phyloP scores from a whole-genome alignment of 2,888 invertebrate genomes.

The Crioceris asparagi region DNA sequence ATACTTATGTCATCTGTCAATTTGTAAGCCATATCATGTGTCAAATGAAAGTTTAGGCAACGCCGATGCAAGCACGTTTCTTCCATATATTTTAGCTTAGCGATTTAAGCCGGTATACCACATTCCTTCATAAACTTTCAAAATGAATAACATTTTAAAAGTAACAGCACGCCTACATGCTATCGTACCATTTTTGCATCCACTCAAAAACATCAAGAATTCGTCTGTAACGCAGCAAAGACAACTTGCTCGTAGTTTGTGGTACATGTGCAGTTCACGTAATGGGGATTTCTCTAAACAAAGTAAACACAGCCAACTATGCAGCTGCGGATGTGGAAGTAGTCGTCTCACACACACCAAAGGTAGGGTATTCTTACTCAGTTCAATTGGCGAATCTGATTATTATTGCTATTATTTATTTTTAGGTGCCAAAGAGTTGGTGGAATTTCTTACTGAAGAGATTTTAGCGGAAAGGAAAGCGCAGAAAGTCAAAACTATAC shows the following conservation, averaged over 20 bases:
- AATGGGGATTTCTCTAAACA: conserved; percentile 34
- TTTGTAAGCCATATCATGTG: too few relatives aligned
- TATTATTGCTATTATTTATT: conserved; percentile 5
- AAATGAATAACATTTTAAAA: conserved; percentile 61
- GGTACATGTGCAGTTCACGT: conserved; percentile 55
- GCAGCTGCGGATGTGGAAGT: conserved; percentile 52
- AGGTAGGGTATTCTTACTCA: conserved; percentile 41
- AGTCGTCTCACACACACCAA: conserved; percentile 54
- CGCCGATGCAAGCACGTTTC: conserved; percentile 3
- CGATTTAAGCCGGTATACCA: conserved; percentile 1
- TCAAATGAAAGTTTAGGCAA: too few relatives aligned
- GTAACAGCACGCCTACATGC: conserved; percentile 43
- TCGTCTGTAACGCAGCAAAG: conserved; percentile 40
- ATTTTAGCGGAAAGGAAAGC: conserved; percentile 84
- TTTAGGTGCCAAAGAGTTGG: conserved; percentile 73
- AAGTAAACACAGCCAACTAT: conserved; percentile 48
- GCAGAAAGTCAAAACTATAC: conserved; percentile 62
- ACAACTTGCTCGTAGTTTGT: conserved; percentile 58
- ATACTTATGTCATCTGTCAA: too few relatives aligned
- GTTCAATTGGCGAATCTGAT: background rate
- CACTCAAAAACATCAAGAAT: conserved; percentile 28
- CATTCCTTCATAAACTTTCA: conserved; percentile 22
- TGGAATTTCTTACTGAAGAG: conserved; percentile 87
- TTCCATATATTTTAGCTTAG: background rate
- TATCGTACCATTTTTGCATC: conserved; percentile 26